A percentile compares a stretch with the other conserved stretches of the same genome.
These are phyloP conservation scores for Capromys pilorides DNA, from an alignment of 2,797 vertebrate genomes.

Conservation along the genomic window DNA sequence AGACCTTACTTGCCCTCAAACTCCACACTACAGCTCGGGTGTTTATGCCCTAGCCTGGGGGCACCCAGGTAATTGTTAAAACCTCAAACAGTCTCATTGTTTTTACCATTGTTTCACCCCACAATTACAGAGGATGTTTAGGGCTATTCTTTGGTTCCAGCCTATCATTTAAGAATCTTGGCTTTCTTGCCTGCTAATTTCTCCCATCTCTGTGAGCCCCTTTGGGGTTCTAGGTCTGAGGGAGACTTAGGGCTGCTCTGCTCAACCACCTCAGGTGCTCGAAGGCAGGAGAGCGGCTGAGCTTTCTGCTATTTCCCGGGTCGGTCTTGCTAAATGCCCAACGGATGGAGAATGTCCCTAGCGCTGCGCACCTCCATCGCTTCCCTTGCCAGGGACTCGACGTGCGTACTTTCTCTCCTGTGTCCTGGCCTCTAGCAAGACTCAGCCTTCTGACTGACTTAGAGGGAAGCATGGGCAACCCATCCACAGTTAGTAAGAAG, in stretches of 20 bases:
- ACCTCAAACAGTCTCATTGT: neutral
- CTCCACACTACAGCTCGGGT: neutral
- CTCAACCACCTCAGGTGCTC: fast-evolving
- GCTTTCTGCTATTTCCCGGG: neutral
- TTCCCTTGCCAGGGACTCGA: neutral
- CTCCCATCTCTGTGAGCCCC: neutral
- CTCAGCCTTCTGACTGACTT: neutral
- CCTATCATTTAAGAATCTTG: neutral
- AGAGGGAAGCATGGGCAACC: neutral
- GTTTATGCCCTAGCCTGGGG: neutral
- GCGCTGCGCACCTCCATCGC: fast-evolving
- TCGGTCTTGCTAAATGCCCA: neutral
- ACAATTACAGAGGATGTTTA: neutral
- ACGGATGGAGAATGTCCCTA: neutral
- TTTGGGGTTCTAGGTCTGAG: neutral
- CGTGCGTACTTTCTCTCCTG: neutral
- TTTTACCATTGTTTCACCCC: neutral
- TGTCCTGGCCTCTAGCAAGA: neutral
- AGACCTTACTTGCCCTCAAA: neutral
- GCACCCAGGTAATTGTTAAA: neutral
- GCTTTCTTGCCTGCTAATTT: neutral
- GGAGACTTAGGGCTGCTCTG: neutral
- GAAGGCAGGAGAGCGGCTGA: fast-evolving
- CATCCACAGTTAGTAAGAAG: neutral
- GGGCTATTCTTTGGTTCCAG: neutral